Conservation (phyloP, 1,140 invertebrate genomes). For the Euwallacea fornicatus region DNA sequence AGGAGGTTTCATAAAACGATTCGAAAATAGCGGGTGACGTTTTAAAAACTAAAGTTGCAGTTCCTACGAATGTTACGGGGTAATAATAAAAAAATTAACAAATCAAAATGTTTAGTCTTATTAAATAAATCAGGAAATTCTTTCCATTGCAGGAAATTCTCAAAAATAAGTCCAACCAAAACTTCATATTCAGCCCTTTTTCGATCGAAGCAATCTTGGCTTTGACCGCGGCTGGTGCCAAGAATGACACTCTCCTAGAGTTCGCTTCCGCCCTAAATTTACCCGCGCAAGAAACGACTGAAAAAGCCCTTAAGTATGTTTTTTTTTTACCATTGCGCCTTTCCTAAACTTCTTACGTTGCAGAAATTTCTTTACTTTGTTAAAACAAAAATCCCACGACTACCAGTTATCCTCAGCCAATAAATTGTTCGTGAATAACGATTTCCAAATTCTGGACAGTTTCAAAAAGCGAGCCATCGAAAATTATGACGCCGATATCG, state of each 20-base stretch:
- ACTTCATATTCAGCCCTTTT: conserved; percentile 35
- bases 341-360: conserved; percentile 6
- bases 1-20: no score
- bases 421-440: conserved; percentile 32
- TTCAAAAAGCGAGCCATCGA: conserved; percentile 49
- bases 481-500: conserved; percentile 58
- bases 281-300: conserved; percentile 18
- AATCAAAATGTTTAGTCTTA: no score
- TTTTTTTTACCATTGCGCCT: neutral
- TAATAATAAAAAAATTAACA: no score
- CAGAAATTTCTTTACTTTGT: conserved; percentile 51
- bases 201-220: conserved; percentile 38
- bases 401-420: conserved; percentile 33
- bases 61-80: no score
- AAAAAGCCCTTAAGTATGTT: conserved; percentile 26
- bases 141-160: conserved; percentile 31
- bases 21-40: no score
- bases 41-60: no score
- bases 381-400: conserved; percentile 15
- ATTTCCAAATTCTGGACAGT: conserved; percentile 20
- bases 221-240: conserved; percentile 33
- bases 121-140: neutral
- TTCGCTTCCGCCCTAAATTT: conserved; percentile 24
- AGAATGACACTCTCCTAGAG: conserved; percentile 25
- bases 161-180: conserved; percentile 9